A percentile compares a stretch with the other conserved stretches of the same genome.
Evolutionary conservation across 1,140 invertebrate genomes (phyloP).

Genomic region (Philaenus spumarius): DNA sequence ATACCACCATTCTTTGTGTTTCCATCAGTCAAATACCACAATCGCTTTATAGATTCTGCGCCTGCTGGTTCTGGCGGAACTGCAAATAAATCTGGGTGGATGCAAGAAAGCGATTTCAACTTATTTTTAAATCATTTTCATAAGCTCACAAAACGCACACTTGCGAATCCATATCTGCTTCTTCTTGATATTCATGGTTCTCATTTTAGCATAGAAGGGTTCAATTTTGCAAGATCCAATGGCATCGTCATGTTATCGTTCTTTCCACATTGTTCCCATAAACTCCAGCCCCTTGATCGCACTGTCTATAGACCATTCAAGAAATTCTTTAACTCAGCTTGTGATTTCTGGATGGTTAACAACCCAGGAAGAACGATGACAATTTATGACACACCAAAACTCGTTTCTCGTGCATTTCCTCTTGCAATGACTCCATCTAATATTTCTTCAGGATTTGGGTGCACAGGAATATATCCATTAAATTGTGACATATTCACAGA

Average conservation of each 20-base stretch:
- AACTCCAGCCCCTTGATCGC: conserved; percentile 39
- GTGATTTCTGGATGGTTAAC: conserved; percentile 40
- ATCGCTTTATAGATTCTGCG: conserved; percentile 21
- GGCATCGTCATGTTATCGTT: conserved; percentile 29
- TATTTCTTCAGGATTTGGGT: conserved; percentile 32
- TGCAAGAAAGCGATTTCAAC: too few species aligned
- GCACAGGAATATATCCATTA: conserved; percentile 35
- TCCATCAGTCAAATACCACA: too few species aligned
- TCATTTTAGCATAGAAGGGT: too few species aligned
- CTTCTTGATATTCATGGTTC: too few species aligned
- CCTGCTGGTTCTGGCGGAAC: too few species aligned
- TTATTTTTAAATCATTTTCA: too few species aligned
- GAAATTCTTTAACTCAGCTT: conserved; percentile 33
- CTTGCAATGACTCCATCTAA: conserved; percentile 36
- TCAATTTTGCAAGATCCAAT: conserved; percentile 24
- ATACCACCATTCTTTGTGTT: conserved; percentile 41
- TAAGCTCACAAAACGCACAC: too few species aligned
- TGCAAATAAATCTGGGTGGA: too few species aligned
- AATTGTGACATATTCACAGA: too few species aligned
- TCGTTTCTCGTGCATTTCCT: conserved; percentile 35
- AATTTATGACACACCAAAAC: conserved; percentile 43
- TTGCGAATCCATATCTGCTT: too few species aligned
- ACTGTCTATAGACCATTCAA: conserved; percentile 40
- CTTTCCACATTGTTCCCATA: too few species aligned
- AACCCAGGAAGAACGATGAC: conserved; percentile 42